Evolutionary conservation across 2,888 invertebrate species (phyloP), one percentile per base, ranked within the genome.

Genomic region (Ectropis crepuscularia): DNA sequence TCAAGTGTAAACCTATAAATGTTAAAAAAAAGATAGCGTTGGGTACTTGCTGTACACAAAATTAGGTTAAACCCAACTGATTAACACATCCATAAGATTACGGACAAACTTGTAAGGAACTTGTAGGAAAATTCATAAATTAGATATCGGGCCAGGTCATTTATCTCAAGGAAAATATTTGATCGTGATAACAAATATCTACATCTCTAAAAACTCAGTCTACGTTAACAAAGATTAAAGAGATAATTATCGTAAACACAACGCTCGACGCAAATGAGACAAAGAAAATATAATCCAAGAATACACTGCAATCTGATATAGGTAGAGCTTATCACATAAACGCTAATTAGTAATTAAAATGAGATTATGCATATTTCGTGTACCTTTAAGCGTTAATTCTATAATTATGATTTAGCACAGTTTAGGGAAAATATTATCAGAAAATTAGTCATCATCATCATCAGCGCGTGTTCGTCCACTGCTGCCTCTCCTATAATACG

Each of bases 191-290:
- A 51, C 16, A 62, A 48, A 62, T 67, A 68, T 65, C 68, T 61
- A 39, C 62, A 63, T 53, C 53, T 62, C 57, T 59, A 43, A 53
- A 65, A 68, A 58, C 55, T 57, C 58, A 41, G 62, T 48, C 54
- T 45, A 53, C 54, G 55, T 61, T 55, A 63, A 63, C 63, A 69
- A 63, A 64, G 68, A 67, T 68, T 66, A 67, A 38, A 43, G 48
- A 49, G 43, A 42, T 61, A 54, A 11, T 28, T 42, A 65, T 55
- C 60, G 57, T 36, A 28, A 49, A 53, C 16, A 50, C 39, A 39
- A 47, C 12, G 53, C 45, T 46, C 36, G 16, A 8, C n/a, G 12
- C 10, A n/a, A 45, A 38, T 47, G 46, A 57, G 16, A 53, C 57
- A 61, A 57, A 57, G 47, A 54, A 57, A 5, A 43, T 43, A 45